Evolutionary conservation across 2,113 vertebrate genomes (phyloP).

Genomic region (Apteryx mantelli): DNA sequence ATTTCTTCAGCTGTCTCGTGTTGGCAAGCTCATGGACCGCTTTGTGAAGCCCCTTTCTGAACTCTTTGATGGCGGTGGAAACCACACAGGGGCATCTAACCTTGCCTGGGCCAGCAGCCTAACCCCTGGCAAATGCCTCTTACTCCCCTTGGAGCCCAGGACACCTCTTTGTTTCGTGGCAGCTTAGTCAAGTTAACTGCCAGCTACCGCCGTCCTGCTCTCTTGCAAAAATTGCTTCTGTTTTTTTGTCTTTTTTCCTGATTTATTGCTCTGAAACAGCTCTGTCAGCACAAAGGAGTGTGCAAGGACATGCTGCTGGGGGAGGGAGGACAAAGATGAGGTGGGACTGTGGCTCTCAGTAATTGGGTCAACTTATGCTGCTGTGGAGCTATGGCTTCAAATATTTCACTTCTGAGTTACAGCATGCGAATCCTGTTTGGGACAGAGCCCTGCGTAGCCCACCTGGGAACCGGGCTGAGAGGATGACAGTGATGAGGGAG

Average conservation of each 20-base stretch:
- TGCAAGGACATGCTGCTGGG: background rate
- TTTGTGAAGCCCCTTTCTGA: background rate
- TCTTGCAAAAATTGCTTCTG: background rate
- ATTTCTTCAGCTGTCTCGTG: background rate
- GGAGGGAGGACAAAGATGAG: background rate
- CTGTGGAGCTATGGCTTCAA: background rate
- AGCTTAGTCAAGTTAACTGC: background rate
- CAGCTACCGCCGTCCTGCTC: accelerated
- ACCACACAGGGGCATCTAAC: background rate
- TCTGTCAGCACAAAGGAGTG: background rate
- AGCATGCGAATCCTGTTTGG: background rate
- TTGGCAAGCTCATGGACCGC: background rate
- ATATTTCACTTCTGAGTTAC: background rate
- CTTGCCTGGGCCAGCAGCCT: background rate
- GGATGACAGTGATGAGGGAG: background rate
- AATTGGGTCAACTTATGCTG: background rate
- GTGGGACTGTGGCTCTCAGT: background rate
- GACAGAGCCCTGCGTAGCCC: background rate
- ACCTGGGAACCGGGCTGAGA: too few relatives aligned
- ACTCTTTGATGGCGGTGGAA: background rate
- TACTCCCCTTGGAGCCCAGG: background rate
- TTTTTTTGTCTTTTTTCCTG: background rate
- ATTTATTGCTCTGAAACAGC: background rate
- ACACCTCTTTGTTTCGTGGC: background rate
- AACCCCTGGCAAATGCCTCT: background rate